Evolutionary conservation across 2,113 vertebrate genomes (phyloP), one percentile per base, ranked within the genome.

Genomic region (Salvelinus sp.): DNA sequence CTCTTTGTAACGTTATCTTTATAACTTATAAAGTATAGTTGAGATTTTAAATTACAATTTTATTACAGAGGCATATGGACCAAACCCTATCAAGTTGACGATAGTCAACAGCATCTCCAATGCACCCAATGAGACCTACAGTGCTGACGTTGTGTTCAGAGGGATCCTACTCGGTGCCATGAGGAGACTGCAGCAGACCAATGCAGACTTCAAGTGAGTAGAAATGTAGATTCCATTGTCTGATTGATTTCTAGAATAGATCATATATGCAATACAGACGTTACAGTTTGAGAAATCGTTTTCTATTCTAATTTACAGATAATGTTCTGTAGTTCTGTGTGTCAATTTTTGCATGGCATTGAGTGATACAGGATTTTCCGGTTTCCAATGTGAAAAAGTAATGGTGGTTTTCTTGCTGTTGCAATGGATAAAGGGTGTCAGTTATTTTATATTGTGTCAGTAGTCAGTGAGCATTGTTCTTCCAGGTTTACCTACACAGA

Each of bases 101-200:
- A 86, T 90, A 75, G 10, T 50, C 48, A 81, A 86, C 80, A 76
- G 47, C n/a, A 0, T 88, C 0, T 0, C 1, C 1, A 12, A 50
- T n/a, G 9, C 1, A 0, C 1, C 28, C 10, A 74, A 28, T 1
- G 0, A 67, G 67, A 83, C 5, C 72, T 86, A 62, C 83, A 76
- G 13, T 50, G 75, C 80, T 20, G 2, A 50, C 9, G 62, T 75
- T 50, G 74, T 3, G 3, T 0, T 22, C 44, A 74, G 80, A 62
- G 86, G 88, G 20, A 87, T 87, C 68, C 81, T 90, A 2, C 67
- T 90, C 30, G 88, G 88, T 0, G 88, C 72, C 4, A n/a, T 91
- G 87, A 85, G 6, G 3, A 76, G 47, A 70, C 82, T 88, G 66
- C 72, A 16, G 25, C 1, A 5, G 5, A 47, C 83, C 6, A 54